phyloP scores from a whole-genome alignment of 1,140 invertebrate species.

The Drosophila sechellia region DNA sequence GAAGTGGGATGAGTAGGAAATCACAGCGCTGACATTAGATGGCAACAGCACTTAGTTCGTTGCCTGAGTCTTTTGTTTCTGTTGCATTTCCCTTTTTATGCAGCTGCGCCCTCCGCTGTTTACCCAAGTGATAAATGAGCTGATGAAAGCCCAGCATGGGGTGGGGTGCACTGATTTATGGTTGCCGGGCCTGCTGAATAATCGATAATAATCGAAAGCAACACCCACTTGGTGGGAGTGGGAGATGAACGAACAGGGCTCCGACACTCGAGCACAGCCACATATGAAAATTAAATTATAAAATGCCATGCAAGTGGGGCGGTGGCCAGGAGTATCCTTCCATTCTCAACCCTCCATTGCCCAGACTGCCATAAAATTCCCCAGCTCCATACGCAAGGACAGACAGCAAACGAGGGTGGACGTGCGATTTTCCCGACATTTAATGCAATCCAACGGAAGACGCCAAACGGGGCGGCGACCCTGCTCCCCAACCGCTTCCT shows the following conservation, averaged over 20 bases:
- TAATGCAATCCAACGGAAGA: slow-evolving; percentile 76
- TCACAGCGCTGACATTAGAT: slow-evolving; percentile 64
- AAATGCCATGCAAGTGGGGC: slow-evolving; percentile 78
- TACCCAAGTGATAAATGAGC: slow-evolving; percentile 75
- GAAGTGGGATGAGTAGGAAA: slow-evolving; percentile 12
- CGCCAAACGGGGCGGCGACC: slow-evolving; percentile 59
- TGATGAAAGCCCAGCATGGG: slow-evolving; percentile 60
- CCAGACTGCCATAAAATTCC: slow-evolving; percentile 60
- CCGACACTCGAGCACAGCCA: slow-evolving; percentile 26
- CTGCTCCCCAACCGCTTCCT: slow-evolving; percentile 11
- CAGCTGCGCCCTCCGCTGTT: slow-evolving; percentile 27
- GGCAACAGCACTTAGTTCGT: slow-evolving; percentile 63
- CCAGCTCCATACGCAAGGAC: slow-evolving; percentile 23
- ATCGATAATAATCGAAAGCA: slow-evolving; percentile 81
- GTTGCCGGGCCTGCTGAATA: slow-evolving; percentile 58
- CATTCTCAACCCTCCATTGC: slow-evolving; percentile 20
- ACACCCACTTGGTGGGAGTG: slow-evolving; percentile 64
- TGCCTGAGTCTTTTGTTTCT: slow-evolving; percentile 71
- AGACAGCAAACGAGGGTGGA: slow-evolving; percentile 71
- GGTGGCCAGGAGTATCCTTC: slow-evolving; percentile 35
- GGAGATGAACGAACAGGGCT: slow-evolving; percentile 18
- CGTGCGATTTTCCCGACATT: slow-evolving; percentile 81
- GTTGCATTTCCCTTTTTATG: slow-evolving; percentile 11
- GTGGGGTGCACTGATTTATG: slow-evolving; percentile 61
- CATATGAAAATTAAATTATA: slow-evolving; percentile 82